Evolutionary conservation across 2,888 invertebrate genomes (phyloP).

Genomic region (Leucophora obtusa): DNA sequence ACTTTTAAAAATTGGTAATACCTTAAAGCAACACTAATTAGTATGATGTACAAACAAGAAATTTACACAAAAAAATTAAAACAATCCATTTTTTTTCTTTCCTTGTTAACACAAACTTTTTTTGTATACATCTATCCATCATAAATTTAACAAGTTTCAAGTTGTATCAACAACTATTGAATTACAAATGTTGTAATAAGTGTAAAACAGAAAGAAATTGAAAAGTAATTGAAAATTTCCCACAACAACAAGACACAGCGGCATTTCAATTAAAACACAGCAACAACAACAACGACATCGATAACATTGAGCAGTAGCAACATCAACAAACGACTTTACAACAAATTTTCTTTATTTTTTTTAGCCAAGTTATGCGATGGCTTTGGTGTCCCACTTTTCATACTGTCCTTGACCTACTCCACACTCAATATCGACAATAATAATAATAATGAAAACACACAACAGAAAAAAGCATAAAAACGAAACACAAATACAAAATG

Average conservation of each 20-base stretch:
- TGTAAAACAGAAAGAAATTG: conserved; percentile 29
- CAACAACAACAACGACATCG: background rate
- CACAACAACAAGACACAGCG: conserved; percentile 20
- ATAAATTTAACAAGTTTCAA: conserved; percentile 16
- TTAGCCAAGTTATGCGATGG: conserved; percentile 58
- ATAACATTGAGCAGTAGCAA: background rate
- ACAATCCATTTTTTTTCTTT: background rate
- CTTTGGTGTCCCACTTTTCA: conserved; percentile 76
- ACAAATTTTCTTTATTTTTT: conserved; percentile 37
- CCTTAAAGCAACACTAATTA: background rate
- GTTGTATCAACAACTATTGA: conserved; percentile 16
- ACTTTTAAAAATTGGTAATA: too few species aligned
- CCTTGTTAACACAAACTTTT: background rate
- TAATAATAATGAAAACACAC: conserved; percentile 11
- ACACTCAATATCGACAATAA: conserved; percentile 72
- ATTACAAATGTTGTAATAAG: conserved; percentile 31
- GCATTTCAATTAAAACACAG: background rate
- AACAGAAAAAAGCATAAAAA: conserved; percentile 22
- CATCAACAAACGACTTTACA: background rate
- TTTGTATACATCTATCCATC: background rate
- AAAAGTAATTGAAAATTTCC: conserved; percentile 40
- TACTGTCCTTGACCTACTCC: conserved; percentile 79
- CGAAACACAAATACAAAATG: conserved; percentile 30
- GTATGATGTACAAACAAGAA: background rate
- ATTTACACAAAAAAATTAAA: too few species aligned